phyloP scores from a whole-genome alignment of 2,113 vertebrate genomes.

The Aleadryas rufinucha region DNA sequence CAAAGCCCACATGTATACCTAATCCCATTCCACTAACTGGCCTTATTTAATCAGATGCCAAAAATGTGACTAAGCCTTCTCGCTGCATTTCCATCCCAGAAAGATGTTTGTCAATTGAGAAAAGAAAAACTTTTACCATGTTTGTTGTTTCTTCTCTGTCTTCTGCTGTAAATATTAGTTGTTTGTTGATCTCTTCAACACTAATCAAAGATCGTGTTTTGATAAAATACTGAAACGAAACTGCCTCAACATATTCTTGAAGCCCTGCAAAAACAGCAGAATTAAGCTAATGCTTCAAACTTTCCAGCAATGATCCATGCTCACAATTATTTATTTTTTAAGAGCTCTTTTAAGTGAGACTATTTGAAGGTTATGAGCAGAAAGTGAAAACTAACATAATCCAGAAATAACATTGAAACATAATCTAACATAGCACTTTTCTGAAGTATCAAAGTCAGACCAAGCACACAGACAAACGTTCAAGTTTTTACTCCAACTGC shows the following conservation, averaged over 20 bases:
- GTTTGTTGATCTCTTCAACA: slow-evolving; percentile 92
- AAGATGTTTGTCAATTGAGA: background rate
- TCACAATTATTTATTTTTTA: background rate
- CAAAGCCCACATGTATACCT: background rate
- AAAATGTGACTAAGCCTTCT: background rate
- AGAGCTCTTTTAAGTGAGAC: background rate
- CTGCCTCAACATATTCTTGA: slow-evolving; percentile 96
- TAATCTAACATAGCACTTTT: background rate
- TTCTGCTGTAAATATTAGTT: slow-evolving; percentile 82
- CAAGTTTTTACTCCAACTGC: background rate
- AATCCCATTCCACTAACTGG: background rate
- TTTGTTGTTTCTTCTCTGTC: slow-evolving; percentile 73
- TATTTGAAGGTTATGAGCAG: background rate
- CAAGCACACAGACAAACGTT: background rate
- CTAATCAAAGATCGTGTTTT: slow-evolving; percentile 88
- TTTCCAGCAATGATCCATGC: background rate
- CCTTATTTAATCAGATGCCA: slow-evolving; percentile 29
- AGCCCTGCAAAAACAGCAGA: slow-evolving; percentile 77
- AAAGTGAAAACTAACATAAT: background rate
- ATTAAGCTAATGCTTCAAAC: background rate
- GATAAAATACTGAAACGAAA: slow-evolving; percentile 96
- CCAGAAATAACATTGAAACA: background rate
- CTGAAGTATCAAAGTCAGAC: background rate
- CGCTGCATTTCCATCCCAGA: background rate
- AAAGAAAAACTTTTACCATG: slow-evolving; percentile 61